A percentile compares a stretch with the other conserved stretches of the same genome.
Evolutionary conservation across 92 coral and sea anemone genomes (phyloP).

Genomic region (Heteractis magnifica): DNA sequence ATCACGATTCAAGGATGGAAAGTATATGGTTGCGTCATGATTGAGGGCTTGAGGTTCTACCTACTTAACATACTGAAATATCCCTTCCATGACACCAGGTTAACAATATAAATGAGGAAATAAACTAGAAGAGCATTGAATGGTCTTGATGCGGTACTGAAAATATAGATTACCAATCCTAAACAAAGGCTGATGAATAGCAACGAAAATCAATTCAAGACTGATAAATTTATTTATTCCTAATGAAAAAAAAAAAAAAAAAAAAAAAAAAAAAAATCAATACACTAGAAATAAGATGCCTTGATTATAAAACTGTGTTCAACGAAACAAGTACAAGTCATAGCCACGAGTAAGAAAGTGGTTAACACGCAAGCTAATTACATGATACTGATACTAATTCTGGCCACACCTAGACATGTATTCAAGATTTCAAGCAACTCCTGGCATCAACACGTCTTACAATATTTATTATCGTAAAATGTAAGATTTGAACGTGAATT

Average conservation of each 20-base stretch:
- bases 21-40: background rate
- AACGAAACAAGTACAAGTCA: background rate
- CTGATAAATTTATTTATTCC: too few species aligned
- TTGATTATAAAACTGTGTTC: background rate
- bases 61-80: constrained; percentile 1
- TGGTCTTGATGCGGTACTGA: background rate
- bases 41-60: background rate
- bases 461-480: background rate
- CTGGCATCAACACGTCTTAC: background rate
- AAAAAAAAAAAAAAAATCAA: too few species aligned
- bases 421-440: constrained; percentile 8
- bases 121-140: background rate
- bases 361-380: background rate
- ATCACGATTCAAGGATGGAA: background rate
- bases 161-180: too few species aligned
- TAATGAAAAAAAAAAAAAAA: too few species aligned
- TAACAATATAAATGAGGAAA: background rate
- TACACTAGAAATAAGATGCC: background rate
- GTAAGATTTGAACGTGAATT: too few species aligned
- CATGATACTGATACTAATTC: background rate
- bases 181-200: too few species aligned
- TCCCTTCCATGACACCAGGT: background rate
- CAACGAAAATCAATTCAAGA: too few species aligned
- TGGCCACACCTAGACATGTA: background rate
- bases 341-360: constrained; percentile 9